Base-by-base conservation (phyloP, 2,797 vertebrate species). In the Melanotaenia boesemani region DNA sequence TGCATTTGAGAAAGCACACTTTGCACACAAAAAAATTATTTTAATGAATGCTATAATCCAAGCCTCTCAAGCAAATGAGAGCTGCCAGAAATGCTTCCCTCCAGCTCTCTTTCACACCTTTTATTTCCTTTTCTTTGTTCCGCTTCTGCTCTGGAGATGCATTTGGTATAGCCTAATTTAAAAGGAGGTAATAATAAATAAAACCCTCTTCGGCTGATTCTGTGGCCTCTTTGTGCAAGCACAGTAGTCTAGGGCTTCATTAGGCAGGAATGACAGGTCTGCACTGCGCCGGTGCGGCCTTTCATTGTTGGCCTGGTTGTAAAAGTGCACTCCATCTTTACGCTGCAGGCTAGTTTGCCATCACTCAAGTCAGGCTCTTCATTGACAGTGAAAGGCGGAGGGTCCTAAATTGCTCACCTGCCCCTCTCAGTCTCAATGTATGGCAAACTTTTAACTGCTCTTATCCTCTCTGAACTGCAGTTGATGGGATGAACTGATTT, bases 251-350 rank as follows among this genome's bases (percentile, higher is more conserved):
- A 61, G 72, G 79, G 81, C 86, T 89, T 92, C 92, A 92, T 93
- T 92, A 93, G 80, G 87, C 83, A 76, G 82, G 66, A 88, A 76
- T 74, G 89, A 89, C 90, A 88, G 70, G 55, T 90, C 83, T 79
- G 77, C 76, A 30, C 73, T 48, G 70, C 48, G 7, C 72, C 62
- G 76, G 75, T 48, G n/a, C 28, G n/a, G 84, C 64, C 76, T 74
- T 81, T 85, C 80, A 89, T 87, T 88, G 83, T 90, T 70, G 82
- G 72, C 74, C 70, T 62, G 85, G 86, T 86, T 88, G 86, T 87
- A 79, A 89, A 92, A 91, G 86, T 89, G 90, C 84, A 77, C 90
- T 91, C 82, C 82, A 87, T 88, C 89, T 76, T 86, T 67, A 56
- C 11, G 67, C 89, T 82, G 86, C 76, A 44, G 87, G 88, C 86